phyloP scores from a whole-genome alignment of 2,797 vertebrate species.

The Amniataba percoides region DNA sequence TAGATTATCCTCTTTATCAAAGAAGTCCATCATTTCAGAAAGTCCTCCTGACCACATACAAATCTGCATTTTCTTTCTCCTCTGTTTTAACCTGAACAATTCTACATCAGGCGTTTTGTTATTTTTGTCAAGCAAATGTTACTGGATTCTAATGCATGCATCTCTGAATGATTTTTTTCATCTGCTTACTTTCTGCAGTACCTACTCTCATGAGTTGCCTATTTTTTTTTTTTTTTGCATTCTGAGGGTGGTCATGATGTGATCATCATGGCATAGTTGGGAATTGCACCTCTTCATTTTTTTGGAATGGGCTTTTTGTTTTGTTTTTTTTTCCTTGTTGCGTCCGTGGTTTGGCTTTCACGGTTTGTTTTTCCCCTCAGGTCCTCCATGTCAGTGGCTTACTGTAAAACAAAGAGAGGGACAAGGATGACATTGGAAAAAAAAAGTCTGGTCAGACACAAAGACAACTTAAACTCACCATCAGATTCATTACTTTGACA shows the following conservation, averaged over 20 bases:
- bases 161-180: conserved; percentile 71
- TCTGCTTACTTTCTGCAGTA: conserved; percentile 66
- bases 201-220: conserved; percentile 39
- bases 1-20: conserved; percentile 51
- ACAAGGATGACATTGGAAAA: conserved; percentile 15
- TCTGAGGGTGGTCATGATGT: conserved; percentile 49
- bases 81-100: conserved; percentile 50
- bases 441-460: conserved; percentile 12
- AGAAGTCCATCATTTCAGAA: conserved; percentile 54
- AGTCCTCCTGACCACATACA: conserved; percentile 53
- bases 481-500: conserved; percentile 25
- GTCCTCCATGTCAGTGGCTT: conserved; percentile 52
- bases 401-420: conserved; percentile 61
- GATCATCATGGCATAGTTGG: conserved; percentile 46
- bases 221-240: conserved; percentile 50
- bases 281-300: conserved; percentile 36
- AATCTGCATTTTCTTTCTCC: conserved; percentile 62
- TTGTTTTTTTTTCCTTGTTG: conserved; percentile 34
- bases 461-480: conserved; percentile 14
- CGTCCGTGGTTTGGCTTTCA: conserved; percentile 45
- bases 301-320: conserved; percentile 46
- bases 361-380: not conserved
- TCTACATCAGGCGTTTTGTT: conserved; percentile 60
- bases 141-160: conserved; percentile 86
- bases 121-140: conserved; percentile 82